Evolutionary conservation across 2,113 vertebrate species (phyloP).

Genomic region (Anthoscopus minutus): DNA sequence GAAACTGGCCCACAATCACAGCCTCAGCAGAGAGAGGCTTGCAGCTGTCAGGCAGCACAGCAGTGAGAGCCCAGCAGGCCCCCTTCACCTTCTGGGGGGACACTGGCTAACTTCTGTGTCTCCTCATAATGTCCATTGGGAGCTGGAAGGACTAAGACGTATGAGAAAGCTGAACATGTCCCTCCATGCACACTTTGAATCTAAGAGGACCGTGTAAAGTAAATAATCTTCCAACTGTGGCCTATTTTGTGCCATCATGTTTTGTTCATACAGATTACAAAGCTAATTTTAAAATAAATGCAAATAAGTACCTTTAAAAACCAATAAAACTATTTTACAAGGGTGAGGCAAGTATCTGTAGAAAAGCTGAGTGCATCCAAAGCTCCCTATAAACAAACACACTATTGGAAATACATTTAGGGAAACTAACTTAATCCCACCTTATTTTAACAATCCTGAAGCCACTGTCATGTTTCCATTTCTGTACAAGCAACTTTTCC

Average conservation of each 20-base stretch:
- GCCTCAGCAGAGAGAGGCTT: accelerated
- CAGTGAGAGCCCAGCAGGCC: neutral
- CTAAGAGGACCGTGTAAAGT: neutral
- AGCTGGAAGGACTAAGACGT: neutral
- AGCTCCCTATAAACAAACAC: neutral
- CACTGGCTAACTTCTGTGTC: neutral
- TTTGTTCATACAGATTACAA: neutral
- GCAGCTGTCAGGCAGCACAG: neutral
- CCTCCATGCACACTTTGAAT: neutral
- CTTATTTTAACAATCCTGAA: neutral
- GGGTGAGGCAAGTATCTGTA: neutral
- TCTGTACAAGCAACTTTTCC: neutral
- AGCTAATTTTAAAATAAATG: neutral
- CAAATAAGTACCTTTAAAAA: neutral
- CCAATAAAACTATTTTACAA: neutral
- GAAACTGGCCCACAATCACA: neutral
- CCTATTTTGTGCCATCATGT: neutral
- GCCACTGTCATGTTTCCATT: neutral
- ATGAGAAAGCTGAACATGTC: neutral
- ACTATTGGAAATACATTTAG: neutral
- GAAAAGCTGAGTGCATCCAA: neutral
- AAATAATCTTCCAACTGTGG: neutral
- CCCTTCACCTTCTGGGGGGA: neutral
- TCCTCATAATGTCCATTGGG: neutral
- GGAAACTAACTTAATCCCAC: neutral